Evolutionary conservation across 2,888 invertebrate species (phyloP).

Genomic region (Drosophila limbata): DNA sequence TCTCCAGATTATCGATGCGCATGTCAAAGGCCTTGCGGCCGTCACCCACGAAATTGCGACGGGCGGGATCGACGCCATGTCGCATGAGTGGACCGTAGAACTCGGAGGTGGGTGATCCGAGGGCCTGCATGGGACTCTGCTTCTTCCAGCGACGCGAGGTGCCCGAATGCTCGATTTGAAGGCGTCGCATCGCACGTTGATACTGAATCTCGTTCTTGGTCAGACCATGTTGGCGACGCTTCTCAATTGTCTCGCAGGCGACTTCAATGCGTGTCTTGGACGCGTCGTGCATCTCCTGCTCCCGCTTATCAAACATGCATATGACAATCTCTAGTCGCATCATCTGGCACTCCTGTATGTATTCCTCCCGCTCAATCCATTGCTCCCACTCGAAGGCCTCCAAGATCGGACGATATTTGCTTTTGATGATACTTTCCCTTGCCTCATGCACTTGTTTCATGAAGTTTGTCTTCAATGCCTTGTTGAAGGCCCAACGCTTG

Average conservation of each 20-base stretch:
- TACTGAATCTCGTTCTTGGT: conserved; percentile 85
- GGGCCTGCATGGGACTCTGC: conserved; percentile 86
- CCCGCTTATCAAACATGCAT: conserved; percentile 87
- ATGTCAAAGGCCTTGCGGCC: conserved; percentile 77
- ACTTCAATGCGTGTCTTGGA: conserved; percentile 86
- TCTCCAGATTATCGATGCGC: conserved; percentile 82
- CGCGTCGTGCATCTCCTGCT: conserved; percentile 80
- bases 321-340: conserved; percentile 87
- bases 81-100: conserved; percentile 88
- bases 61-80: conserved; percentile 89
- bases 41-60: conserved; percentile 86
- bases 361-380: conserved; percentile 93
- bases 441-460: conserved; percentile 87
- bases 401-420: conserved; percentile 88
- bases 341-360: conserved; percentile 90
- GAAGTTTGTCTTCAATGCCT: conserved; percentile 86
- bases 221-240: conserved; percentile 87
- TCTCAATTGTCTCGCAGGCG: conserved; percentile 86
- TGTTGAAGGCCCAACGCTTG: conserved; percentile 88
- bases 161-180: conserved; percentile 85
- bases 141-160: conserved; percentile 84
- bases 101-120: conserved; percentile 88
- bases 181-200: conserved; percentile 86
- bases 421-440: conserved; percentile 52
- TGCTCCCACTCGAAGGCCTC: conserved; percentile 93